Evolutionary conservation across 2,113 vertebrate species (phyloP).

Genomic region (Neolamprologus caudopunctatus): DNA sequence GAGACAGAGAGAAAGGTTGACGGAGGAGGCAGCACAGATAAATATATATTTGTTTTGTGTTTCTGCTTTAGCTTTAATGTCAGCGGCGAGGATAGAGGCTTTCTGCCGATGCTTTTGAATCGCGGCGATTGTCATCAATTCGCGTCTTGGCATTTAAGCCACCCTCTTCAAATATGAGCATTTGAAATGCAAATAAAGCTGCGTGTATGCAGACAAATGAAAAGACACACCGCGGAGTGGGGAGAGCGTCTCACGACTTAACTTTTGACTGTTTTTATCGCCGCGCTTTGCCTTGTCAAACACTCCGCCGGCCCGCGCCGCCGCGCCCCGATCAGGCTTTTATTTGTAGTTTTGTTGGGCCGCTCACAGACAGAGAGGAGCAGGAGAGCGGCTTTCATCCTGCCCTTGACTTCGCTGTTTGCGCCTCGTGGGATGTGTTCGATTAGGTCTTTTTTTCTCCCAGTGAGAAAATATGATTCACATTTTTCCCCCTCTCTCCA

Average conservation of each 20-base stretch:
- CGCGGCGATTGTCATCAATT: conserved; percentile 76
- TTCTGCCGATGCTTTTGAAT: conserved; percentile 52
- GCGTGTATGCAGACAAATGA: conserved; percentile 70
- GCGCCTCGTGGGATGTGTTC: conserved; percentile 55
- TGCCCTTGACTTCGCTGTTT: conserved; percentile 52
- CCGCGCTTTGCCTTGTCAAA: conserved; percentile 57
- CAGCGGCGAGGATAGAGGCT: conserved; percentile 40
- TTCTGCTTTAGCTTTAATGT: conserved; percentile 74
- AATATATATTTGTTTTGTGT: conserved; percentile 65
- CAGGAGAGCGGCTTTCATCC: conserved; percentile 39
- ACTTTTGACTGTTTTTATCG: conserved; percentile 51
- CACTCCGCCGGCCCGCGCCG: conserved; percentile 5
- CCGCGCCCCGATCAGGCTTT: conserved; percentile 46
- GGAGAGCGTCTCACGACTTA: conserved; percentile 61
- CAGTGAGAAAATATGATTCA: conserved; percentile 60
- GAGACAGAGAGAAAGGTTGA: conserved; percentile 9
- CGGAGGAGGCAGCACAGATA: conserved; percentile 5
- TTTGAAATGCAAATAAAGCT: conserved; percentile 80
- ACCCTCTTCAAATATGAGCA: conserved; percentile 70
- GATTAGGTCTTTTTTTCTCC: conserved; percentile 46
- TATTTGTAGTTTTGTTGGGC: conserved; percentile 57
- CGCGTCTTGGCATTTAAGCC: conserved; percentile 77
- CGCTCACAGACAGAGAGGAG: background rate
- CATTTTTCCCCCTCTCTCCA: conserved; percentile 45
- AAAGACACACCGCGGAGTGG: conserved; percentile 23